Conservation (phyloP, 2,888 invertebrate species). For the Dichetophora obliterata region DNA sequence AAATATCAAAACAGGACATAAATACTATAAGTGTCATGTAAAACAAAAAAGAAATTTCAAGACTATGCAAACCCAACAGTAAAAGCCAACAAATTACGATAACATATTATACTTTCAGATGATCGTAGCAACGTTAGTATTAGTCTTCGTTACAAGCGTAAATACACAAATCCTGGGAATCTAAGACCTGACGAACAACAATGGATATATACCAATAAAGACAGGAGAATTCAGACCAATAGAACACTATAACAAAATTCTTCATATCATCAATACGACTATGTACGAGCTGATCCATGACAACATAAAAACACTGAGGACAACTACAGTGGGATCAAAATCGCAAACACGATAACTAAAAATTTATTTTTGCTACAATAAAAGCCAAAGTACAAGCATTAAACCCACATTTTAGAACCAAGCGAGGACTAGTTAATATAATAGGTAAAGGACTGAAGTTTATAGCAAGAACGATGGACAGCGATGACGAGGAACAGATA, state of each 20-base stretch:
- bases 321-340: neutral
- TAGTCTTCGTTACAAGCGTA: neutral
- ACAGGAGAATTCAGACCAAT: slow-evolving; percentile 23
- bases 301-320: slow-evolving; percentile 4
- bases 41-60: neutral
- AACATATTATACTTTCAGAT: slow-evolving; percentile 9
- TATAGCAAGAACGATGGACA: slow-evolving; percentile 46
- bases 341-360: neutral
- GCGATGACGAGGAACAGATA: slow-evolving; percentile 42
- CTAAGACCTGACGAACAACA: slow-evolving; percentile 27
- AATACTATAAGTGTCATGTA: slow-evolving; percentile 5
- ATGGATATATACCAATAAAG: slow-evolving; percentile 28
- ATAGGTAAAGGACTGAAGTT: slow-evolving; percentile 45
- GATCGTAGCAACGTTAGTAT: neutral
- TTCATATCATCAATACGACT: slow-evolving; percentile 45
- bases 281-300: slow-evolving; percentile 26
- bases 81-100: slow-evolving; percentile 4
- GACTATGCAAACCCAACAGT: slow-evolving; percentile 2
- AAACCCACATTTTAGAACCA: slow-evolving; percentile 38
- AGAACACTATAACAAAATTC: slow-evolving; percentile 32
- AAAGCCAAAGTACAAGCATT: neutral
- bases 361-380: too few relatives aligned
- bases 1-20: neutral
- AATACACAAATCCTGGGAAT: slow-evolving; percentile 11
- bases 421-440: slow-evolving; percentile 39